Conservation (phyloP, 2,113 vertebrate genomes). For the Rhynchopsitta pachyrhyncha region DNA sequence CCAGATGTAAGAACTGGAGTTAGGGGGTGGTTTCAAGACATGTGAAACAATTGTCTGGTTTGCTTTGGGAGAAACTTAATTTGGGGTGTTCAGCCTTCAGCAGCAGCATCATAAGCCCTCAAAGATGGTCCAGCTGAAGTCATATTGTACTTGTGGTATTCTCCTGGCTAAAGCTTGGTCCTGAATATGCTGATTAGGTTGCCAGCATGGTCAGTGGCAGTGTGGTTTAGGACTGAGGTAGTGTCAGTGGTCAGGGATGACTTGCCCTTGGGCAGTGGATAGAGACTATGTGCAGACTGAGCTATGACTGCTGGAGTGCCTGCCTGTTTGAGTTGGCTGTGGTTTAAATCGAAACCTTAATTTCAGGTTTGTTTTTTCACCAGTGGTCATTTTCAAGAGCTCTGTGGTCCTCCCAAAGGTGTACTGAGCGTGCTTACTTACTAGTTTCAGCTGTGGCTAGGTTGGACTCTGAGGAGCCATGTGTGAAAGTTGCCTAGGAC, state of each 20-base stretch:
- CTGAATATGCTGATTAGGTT: fast-evolving
- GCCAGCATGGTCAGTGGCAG: neutral
- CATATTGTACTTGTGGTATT: neutral
- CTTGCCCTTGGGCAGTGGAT: neutral
- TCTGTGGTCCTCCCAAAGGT: neutral
- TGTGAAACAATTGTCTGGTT: neutral
- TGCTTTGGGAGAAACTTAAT: neutral
- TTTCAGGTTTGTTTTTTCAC: neutral
- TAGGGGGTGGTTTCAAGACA: neutral
- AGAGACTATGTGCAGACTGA: neutral
- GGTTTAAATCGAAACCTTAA: conserved; percentile 5
- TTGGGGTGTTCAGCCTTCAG: neutral
- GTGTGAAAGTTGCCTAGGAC: neutral
- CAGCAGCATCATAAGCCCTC: neutral
- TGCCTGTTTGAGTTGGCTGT: neutral
- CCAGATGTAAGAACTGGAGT: neutral
- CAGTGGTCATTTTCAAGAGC: neutral
- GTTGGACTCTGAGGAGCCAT: neutral
- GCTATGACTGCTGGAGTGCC: neutral
- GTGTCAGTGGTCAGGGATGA: neutral
- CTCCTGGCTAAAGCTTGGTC: neutral
- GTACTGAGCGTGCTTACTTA: neutral
- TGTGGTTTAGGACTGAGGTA: neutral
- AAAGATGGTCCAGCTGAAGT: neutral
- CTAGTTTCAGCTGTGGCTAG: neutral